Evolutionary conservation across 1,140 invertebrate genomes (phyloP).

Genomic region (Campodea augens): DNA sequence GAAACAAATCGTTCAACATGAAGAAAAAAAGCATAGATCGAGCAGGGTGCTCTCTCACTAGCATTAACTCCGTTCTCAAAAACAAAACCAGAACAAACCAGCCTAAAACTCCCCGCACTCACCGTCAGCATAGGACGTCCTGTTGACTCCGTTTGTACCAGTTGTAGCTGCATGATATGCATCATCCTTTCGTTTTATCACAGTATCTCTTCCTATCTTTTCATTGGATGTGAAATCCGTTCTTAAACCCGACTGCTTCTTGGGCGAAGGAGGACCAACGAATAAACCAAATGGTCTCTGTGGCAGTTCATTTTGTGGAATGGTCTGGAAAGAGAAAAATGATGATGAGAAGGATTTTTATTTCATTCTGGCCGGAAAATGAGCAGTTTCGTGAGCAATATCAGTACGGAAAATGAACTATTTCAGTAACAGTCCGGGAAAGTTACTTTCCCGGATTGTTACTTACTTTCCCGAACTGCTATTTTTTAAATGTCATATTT

Average conservation of each 20-base stretch:
- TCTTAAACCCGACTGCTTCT: conserved; percentile 23
- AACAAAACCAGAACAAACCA: conserved; percentile 2
- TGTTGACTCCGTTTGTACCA: not conserved
- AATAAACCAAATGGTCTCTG: conserved; percentile 64
- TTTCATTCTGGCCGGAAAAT: too few species aligned
- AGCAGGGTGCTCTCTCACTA: too few species aligned
- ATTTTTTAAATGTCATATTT: too few species aligned
- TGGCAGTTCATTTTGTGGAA: conserved; percentile 62
- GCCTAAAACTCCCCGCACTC: not conserved
- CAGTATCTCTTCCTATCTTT: conserved; percentile 5
- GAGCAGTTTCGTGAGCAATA: too few species aligned
- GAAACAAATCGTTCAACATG: too few species aligned
- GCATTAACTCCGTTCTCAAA: not conserved
- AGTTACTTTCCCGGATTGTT: too few species aligned
- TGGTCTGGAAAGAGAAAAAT: too few species aligned
- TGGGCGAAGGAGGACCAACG: conserved; percentile 45
- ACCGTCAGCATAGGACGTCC: not conserved
- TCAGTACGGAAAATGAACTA: too few species aligned
- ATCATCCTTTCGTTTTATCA: conserved; percentile 2
- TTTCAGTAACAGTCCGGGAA: too few species aligned
- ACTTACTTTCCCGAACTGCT: too few species aligned
- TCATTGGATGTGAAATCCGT: conserved; percentile 7
- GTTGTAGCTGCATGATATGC: not conserved
- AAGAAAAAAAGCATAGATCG: too few species aligned
- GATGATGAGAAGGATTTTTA: too few species aligned